Evolutionary conservation across 2,888 invertebrate genomes (phyloP).

Genomic region (Seira sanloemensis): DNA sequence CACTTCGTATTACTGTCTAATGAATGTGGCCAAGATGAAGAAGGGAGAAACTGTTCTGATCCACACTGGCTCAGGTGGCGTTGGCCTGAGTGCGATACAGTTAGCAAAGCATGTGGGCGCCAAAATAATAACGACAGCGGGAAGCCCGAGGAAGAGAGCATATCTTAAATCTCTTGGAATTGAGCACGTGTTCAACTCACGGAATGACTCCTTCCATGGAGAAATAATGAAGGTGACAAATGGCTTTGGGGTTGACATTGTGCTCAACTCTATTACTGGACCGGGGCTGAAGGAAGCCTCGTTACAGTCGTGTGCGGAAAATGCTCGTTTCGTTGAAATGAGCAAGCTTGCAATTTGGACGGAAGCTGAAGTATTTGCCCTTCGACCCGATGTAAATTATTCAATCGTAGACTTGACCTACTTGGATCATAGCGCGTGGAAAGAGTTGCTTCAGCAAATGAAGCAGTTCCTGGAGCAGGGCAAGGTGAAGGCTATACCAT

Average conservation of each 20-base stretch:
- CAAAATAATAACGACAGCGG: constrained; percentile 51
- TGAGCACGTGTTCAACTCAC: constrained; percentile 48
- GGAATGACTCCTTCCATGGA: constrained; percentile 22
- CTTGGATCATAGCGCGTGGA: neutral
- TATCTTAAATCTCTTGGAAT: constrained; percentile 54
- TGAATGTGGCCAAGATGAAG: constrained; percentile 43
- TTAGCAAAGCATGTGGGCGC: constrained; percentile 48
- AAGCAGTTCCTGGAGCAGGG: neutral
- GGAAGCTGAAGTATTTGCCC: constrained; percentile 33
- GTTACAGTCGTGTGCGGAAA: constrained; percentile 13
- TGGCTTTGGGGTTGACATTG: constrained; percentile 48
- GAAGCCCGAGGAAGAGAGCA: constrained; percentile 45
- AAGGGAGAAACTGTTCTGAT: constrained; percentile 50
- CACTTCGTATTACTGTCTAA: constrained; percentile 45
- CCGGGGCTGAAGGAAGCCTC: constrained; percentile 57
- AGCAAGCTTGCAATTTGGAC: constrained; percentile 55
- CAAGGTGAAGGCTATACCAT: constrained; percentile 10
- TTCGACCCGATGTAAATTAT: constrained; percentile 57
- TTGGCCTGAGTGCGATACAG: constrained; percentile 58
- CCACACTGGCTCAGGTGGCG: constrained; percentile 62
- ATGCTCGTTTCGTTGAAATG: constrained; percentile 58
- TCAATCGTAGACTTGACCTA: constrained; percentile 39
- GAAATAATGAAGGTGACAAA: constrained; percentile 37
- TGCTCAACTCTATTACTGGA: constrained; percentile 60
- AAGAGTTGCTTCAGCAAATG: neutral